Percentiles rank a stretch among this genome's conserved stretches.
Evolutionary conservation across 2,797 vertebrate species (phyloP).

Genomic region (Danio aesculapii): DNA sequence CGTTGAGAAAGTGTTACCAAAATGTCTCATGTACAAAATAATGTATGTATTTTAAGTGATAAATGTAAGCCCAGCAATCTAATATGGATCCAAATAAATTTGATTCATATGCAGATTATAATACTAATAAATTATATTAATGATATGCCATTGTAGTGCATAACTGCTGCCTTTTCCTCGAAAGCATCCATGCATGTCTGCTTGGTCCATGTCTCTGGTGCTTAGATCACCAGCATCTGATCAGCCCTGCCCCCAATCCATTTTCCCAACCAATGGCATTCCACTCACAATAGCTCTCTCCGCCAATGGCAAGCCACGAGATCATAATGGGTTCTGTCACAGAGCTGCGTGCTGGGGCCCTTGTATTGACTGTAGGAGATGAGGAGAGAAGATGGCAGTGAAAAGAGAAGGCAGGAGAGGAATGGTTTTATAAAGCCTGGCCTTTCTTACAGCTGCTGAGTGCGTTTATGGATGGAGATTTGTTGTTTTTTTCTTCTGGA

Average conservation of each 20-base stretch:
- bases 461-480: slow-evolving; percentile 51
- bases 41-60: too few species aligned
- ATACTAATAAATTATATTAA: too few species aligned
- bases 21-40: too few species aligned
- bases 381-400: slow-evolving; percentile 43
- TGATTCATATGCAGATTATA: too few species aligned
- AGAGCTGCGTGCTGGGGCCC: slow-evolving; percentile 41
- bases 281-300: slow-evolving; percentile 5
- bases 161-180: neutral
- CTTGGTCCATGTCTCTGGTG: slow-evolving; percentile 11
- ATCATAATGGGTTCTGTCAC: slow-evolving; percentile 44
- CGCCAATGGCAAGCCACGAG: slow-evolving; percentile 34
- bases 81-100: too few species aligned
- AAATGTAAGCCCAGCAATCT: too few species aligned
- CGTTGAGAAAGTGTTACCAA: too few species aligned
- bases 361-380: slow-evolving; percentile 48
- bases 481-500: slow-evolving; percentile 27
- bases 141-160: neutral
- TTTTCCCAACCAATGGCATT: slow-evolving; percentile 36
- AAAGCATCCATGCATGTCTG: slow-evolving; percentile 28
- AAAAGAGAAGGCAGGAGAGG: slow-evolving; percentile 28
- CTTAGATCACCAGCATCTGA: slow-evolving; percentile 29
- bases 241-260: slow-evolving; percentile 36
- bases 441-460: slow-evolving; percentile 39
- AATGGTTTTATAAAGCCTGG: slow-evolving; percentile 27